These are phyloP conservation scores for Sitobion miscanthi DNA, from an alignment of 1,140 invertebrate species.

Conservation along the genomic window DNA sequence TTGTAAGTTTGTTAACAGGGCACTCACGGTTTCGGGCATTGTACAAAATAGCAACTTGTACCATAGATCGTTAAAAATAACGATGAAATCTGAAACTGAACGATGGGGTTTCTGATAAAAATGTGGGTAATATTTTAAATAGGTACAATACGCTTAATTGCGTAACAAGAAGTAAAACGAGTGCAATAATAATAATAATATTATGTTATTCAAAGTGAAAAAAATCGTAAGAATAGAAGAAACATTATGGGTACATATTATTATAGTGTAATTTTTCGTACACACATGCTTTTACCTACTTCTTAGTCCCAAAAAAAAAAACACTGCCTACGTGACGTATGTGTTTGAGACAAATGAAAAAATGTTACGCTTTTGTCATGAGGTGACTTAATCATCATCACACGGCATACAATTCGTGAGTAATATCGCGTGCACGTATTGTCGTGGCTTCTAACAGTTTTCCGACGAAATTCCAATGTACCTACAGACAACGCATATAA, in stretches of 20 bases:
- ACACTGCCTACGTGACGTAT: not conserved
- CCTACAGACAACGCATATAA: too few relatives aligned
- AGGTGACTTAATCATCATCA: not conserved
- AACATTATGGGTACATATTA: not conserved
- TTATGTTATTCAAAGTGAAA: not conserved
- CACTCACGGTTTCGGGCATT: not conserved
- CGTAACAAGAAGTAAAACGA: not conserved
- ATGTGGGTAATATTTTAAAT: not conserved
- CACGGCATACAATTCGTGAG: not conserved
- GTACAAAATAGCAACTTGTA: not conserved
- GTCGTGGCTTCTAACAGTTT: too few relatives aligned
- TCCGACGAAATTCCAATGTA: too few relatives aligned
- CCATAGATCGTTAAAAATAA: not conserved
- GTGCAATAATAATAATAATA: not conserved
- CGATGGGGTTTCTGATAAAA: not conserved
- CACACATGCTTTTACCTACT: not conserved
- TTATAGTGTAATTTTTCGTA: not conserved
- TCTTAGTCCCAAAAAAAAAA: not conserved
- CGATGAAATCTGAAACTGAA: not conserved
- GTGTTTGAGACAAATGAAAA: not conserved
- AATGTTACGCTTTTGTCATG: not conserved
- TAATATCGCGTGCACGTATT: not conserved
- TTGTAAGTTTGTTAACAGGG: not conserved
- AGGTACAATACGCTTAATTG: not conserved
- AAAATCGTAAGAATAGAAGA: not conserved